phyloP scores from a whole-genome alignment of 2,113 vertebrate species.

The Thomomys bottae region DNA sequence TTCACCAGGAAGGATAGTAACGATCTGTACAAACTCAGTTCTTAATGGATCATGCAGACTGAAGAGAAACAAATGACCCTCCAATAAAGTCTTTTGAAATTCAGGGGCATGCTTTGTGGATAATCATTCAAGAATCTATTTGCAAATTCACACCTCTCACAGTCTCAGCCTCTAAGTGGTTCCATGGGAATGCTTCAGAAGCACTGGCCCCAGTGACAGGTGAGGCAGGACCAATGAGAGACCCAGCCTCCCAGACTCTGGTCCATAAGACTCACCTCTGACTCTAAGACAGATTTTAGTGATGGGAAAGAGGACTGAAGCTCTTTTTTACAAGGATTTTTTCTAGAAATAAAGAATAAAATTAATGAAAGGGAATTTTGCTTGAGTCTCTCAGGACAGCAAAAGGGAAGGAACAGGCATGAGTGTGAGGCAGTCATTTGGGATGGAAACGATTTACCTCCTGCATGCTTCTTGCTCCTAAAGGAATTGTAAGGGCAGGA shows the following conservation, averaged over 20 bases:
- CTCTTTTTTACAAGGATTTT: conserved; percentile 20
- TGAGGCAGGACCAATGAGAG: not conserved
- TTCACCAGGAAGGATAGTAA: not conserved
- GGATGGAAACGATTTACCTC: conserved; percentile 59
- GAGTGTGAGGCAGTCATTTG: not conserved
- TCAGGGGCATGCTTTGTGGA: conserved; percentile 37
- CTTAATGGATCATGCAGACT: not conserved
- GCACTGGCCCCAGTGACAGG: not conserved
- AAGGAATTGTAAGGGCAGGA: conserved; percentile 66
- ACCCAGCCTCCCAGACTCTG: not conserved
- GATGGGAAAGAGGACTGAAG: not conserved
- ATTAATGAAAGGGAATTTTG: conserved; percentile 25
- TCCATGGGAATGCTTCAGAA: not conserved
- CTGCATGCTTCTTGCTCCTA: conserved; percentile 25
- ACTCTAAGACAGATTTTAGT: not conserved
- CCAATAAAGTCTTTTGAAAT: conserved; percentile 8
- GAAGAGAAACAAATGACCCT: not conserved
- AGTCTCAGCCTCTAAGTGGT: not conserved
- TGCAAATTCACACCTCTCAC: not conserved
- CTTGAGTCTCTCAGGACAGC: not conserved
- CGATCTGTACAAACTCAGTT: not conserved
- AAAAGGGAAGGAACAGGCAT: not conserved
- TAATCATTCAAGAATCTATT: conserved; percentile 5
- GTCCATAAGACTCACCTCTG: not conserved
- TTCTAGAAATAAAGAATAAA: conserved; percentile 26